Conservation (phyloP, 2,113 vertebrate species). For the Periophthalmus modestus region DNA sequence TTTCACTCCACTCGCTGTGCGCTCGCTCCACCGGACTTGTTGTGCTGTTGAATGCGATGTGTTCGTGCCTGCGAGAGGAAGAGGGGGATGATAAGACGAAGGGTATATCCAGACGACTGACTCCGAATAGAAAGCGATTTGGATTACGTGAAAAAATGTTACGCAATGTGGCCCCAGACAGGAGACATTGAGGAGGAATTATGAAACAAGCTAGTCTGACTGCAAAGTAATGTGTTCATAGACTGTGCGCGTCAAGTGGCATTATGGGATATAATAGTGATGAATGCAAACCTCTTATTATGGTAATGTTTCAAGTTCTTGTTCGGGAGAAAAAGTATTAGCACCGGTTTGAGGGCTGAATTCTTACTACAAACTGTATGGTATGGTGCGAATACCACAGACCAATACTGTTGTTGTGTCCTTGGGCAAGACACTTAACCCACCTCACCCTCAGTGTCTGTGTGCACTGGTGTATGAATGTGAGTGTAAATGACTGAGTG, state of each 20-base stretch:
- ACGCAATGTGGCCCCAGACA: not conserved
- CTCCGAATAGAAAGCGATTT: not conserved
- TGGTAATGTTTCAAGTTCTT: too few relatives aligned
- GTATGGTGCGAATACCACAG: too few relatives aligned
- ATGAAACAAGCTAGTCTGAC: not conserved
- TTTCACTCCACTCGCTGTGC: constrained; percentile 21
- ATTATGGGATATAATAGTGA: not conserved
- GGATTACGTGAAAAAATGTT: not conserved
- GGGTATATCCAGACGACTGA: constrained; percentile 1
- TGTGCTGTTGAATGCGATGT: constrained; percentile 16
- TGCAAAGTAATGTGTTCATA: constrained; percentile 2
- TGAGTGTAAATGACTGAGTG: too few relatives aligned
- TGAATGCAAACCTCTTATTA: not conserved
- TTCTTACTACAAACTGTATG: too few relatives aligned
- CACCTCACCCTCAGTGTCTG: too few relatives aligned
- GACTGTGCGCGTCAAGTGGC: not conserved
- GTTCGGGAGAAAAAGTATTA: too few relatives aligned
- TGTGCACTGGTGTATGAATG: too few relatives aligned
- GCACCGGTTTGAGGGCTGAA: too few relatives aligned
- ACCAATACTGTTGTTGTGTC: too few relatives aligned
- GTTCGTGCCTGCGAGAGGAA: not conserved
- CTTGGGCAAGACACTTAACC: too few relatives aligned
- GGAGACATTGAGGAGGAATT: not conserved
- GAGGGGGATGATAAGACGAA: constrained; percentile 2
- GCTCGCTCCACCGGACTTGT: constrained; percentile 6